Evolutionary conservation across 2,888 invertebrate species (phyloP).

Genomic region (Fragum sueziense): DNA sequence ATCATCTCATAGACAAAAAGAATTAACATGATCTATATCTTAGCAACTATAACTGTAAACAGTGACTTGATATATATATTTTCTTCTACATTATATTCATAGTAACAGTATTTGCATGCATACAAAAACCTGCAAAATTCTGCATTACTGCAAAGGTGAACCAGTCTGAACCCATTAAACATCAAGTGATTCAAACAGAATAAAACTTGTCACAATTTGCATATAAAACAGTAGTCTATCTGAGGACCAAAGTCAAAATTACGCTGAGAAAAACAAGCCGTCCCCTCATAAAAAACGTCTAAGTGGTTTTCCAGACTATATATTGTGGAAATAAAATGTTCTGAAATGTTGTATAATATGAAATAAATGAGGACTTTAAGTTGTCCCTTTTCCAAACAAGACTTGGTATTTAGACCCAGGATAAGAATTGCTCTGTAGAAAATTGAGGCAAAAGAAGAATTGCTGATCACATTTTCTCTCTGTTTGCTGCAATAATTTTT

Average conservation of each 20-base stretch:
- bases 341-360: slow-evolving; percentile 5
- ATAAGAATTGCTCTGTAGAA: no score
- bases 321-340: background rate
- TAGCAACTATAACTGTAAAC: no score
- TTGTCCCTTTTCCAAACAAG: background rate
- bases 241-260: background rate
- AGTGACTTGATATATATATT: no score
- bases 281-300: slow-evolving; percentile 1
- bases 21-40: no score
- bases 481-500: no score
- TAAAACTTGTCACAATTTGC: background rate
- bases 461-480: no score
- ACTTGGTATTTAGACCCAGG: background rate
- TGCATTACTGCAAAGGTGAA: no score
- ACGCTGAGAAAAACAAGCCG: background rate
- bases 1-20: no score
- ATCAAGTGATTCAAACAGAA: background rate
- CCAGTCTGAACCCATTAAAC: background rate
- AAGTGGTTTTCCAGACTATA: slow-evolving; percentile 10
- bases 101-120: no score
- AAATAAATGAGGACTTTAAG: slow-evolving; percentile 13
- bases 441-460: no score
- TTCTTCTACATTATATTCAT: no score
- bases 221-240: slow-evolving; percentile 2
- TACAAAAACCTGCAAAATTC: no score